Base-by-base conservation (phyloP, 2,797 vertebrate species). In the Columba guinea region DNA sequence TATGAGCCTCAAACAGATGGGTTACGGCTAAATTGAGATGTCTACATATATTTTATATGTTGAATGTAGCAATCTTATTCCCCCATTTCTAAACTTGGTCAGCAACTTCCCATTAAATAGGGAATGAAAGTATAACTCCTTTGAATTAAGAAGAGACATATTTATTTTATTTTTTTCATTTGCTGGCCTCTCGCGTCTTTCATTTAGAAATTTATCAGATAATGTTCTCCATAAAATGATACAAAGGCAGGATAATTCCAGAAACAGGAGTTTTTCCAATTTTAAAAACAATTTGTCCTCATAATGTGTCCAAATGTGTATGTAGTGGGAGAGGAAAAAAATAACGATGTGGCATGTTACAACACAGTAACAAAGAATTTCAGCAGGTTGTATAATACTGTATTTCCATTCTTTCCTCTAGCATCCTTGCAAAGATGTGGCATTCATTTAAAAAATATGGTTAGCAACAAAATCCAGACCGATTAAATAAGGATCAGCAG, bases 391-490 rank as follows among this genome's bases (percentile, higher is more conserved):
- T 88, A 32, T 41, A 78, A 78, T 52, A 64, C 34, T 26, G 8
- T 19, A 23, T 71, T 96, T 86, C 52, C 7, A 51, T 80, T 67
- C 26, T 78, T 91, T 70, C 11, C 34, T 9, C 32, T 46, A 73
- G 7, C 16, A 93, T 44, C 58, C 44, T 71, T 75, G 28, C 4
- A 59, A 93, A 90, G 34, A 75, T 48, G 22, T 74, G 49, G 23
- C 77, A 79, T 79, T 82, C 8, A 56, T 87, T 95, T 60, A 0
- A 63, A 67, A 93, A 84, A 63, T 55, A 65, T 32, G 55, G 79
- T 94, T 89, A 91, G 63, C 52, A 84, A 69, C 32, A 91, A 89
- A 94, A 94, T 84, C 35, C 55, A 67, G 63, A 78, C 48, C 52
- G 84, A 51, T 76, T 84, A 87, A 75, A 64, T 32, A 76, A 2